Conservation (phyloP, 1,140 invertebrate genomes). For the Zaprionus ghesquierei region DNA sequence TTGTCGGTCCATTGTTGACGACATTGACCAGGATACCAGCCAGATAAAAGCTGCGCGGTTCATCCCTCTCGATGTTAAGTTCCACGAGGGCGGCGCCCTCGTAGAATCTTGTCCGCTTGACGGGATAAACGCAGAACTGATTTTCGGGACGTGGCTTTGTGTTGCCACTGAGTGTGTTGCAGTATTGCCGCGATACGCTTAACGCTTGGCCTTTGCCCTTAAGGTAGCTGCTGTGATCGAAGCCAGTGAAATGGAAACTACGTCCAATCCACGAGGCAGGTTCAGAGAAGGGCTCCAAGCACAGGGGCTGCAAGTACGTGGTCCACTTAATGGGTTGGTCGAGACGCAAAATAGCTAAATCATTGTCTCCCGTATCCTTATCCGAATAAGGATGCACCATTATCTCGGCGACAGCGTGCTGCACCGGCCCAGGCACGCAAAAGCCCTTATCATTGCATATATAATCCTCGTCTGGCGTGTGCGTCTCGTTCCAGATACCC, state of each 20-base stretch:
- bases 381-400: slow-evolving; percentile 49
- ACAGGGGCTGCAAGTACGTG: slow-evolving; percentile 48
- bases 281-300: slow-evolving; percentile 30
- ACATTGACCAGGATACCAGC: slow-evolving; percentile 31
- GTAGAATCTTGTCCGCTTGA: slow-evolving; percentile 36
- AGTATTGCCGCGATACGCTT: slow-evolving; percentile 35
- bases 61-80: slow-evolving; percentile 26
- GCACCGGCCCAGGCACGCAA: slow-evolving; percentile 47
- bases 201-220: slow-evolving; percentile 48
- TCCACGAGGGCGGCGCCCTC: slow-evolving; percentile 48
- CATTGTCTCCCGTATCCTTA: slow-evolving; percentile 49
- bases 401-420: slow-evolving; percentile 31
- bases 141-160: slow-evolving; percentile 31
- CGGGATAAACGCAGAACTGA: slow-evolving; percentile 54
- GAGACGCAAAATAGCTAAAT: slow-evolving; percentile 50
- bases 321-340: slow-evolving; percentile 28
- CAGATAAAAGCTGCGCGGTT: slow-evolving; percentile 32
- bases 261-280: slow-evolving; percentile 43
- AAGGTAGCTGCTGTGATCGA: neutral
- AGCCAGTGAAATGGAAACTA: slow-evolving; percentile 53
- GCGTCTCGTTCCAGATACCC: slow-evolving; percentile 45
- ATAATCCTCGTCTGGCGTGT: slow-evolving; percentile 14
- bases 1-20: neutral
- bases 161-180: slow-evolving; percentile 23
- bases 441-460: slow-evolving; percentile 54